These are phyloP conservation scores for Agrochola circellaris DNA, from an alignment of 2,888 invertebrate species.

Conservation along the genomic window DNA sequence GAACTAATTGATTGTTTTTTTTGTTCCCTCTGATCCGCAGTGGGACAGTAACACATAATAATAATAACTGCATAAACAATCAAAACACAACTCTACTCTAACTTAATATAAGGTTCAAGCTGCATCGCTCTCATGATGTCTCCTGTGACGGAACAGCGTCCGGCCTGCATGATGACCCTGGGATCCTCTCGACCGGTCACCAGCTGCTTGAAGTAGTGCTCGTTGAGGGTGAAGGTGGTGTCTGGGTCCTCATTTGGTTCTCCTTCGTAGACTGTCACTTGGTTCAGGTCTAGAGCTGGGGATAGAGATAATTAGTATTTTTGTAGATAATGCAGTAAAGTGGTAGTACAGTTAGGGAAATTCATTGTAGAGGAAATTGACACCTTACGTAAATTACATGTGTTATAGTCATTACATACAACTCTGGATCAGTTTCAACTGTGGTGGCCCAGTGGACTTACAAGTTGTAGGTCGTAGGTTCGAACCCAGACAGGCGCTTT, in stretches of 20 bases:
- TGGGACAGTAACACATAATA: background rate
- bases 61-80: background rate
- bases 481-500: too few species aligned
- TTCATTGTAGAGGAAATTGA: background rate
- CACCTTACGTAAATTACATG: background rate
- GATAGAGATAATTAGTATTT: slow-evolving; percentile 37
- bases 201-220: slow-evolving; percentile 85
- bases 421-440: too few species aligned
- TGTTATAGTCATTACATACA: background rate
- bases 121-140: slow-evolving; percentile 90
- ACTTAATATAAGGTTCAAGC: slow-evolving; percentile 86
- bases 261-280: slow-evolving; percentile 84
- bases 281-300: slow-evolving; percentile 87
- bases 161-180: slow-evolving; percentile 86
- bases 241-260: slow-evolving; percentile 87
- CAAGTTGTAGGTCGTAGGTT: too few species aligned
- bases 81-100: background rate
- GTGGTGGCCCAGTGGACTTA: too few species aligned
- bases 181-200: slow-evolving; percentile 85
- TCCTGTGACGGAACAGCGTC: slow-evolving; percentile 88
- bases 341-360: background rate
- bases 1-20: background rate
- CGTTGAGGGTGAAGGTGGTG: slow-evolving; percentile 86
- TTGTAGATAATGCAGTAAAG: background rate
- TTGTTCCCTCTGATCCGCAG: too few species aligned